Base-by-base conservation (phyloP, 2,797 vertebrate species). In the Crenichthys baileyi region DNA sequence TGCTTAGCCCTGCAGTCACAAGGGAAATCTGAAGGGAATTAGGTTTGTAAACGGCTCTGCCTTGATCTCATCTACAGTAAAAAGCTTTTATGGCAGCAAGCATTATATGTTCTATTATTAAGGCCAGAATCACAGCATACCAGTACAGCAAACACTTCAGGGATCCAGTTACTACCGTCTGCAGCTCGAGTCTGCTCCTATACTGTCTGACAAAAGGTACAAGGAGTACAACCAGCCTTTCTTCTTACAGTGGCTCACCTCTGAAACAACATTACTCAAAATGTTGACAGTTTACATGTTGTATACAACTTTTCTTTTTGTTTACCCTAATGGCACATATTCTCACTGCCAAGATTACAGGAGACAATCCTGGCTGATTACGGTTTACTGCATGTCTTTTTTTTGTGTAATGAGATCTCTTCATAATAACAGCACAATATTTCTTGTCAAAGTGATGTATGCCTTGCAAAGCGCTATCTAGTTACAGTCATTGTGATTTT, bases 11-110 rank as follows among this genome's bases (percentile, higher is more conserved):
- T 72, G 41, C 55, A 75, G 87, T 90, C 94, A 90, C 92, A 73
- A 75, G 91, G 95, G 95, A 95, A 95, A 95, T 95, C 93, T 93
- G 90, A 92, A 74, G 67, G 91, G 92, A 94, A 95, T 95, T 94
- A 92, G 92, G 92, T 95, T 93, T 90, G 92, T 93, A 94, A 94
- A 93, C 92, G 90, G 87, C 87, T 90, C 88, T 87, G 92, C 84
- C 91, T 91, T 89, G 84, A 91, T 92, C 88, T 81, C 80, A 79
- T 86, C 88, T 83, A 73, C 88, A 92, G 92, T 88, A 89, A 90
- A 92, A 94, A 75, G 78, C 85, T 91, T 92, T 92, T 90, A 89
- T 91, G 85, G 93, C 93, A 88, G 89, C 90, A 92, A 71, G 83
- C 81, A 89, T 94, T 89, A 93, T 94, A 85, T 86, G 78, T 84